Evolutionary conservation across 2,888 invertebrate species (phyloP), one percentile per base, ranked within the genome.

Genomic region (Cordilura impudica): DNA sequence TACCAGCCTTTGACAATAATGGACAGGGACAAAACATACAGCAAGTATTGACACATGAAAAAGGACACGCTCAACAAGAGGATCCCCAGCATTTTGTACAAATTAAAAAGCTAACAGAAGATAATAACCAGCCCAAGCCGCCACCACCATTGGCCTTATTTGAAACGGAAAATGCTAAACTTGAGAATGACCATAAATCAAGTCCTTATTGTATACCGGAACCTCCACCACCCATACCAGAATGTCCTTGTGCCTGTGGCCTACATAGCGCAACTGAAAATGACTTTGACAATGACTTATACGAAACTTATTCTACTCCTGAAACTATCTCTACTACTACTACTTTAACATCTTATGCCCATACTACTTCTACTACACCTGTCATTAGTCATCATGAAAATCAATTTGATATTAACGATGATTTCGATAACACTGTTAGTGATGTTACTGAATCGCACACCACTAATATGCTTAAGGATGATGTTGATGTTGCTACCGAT

Each of bases 1-100:
- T 96, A 70, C 96, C 96, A 8, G 93, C 93, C 66, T 91, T 92
- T 26, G 81, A 81, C 45, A 84, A 80, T 29, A 47, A 29, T 12
- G 69, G 73, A 4, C 58, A 81, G 51, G 61, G 84, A 0, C 85
- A 86, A 47, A 83, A 82, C 77, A 69, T 87, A 51, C 69, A 80
- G 35, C 85, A 87, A 71, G 79, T 87, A 49, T 71, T 87, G 18
- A 87, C 83, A n/a, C 88, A 86, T 56, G 88, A 87, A 45, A 54
- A 78, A 58, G 10, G 16, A 2, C 45, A 51, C 1, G n/a, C 6
- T 23, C 21, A 4, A 14, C 18, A 23, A 58, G 56, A n/a, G 58
- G 39, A 14, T n/a, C n/a, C n/a, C n/a, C n/a, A n/a, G n/a, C n/a
- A n/a, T n/a, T n/a, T n/a, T n/a, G n/a, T n/a, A n/a, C n/a, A n/a